These are phyloP conservation scores for Scalopus aquaticus DNA, from an alignment of 2,113 vertebrate species.

Conservation along the genomic window DNA sequence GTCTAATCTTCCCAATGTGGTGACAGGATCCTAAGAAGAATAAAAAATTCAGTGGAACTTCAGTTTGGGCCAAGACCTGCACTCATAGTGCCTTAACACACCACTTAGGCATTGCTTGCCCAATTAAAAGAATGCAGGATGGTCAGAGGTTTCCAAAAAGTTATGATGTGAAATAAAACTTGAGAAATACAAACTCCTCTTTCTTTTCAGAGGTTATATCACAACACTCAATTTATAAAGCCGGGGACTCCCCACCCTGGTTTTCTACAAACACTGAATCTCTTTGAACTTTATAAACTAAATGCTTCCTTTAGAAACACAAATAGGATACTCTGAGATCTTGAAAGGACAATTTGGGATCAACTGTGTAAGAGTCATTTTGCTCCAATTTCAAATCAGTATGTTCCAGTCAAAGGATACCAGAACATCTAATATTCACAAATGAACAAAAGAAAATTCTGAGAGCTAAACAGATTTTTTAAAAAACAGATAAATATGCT, in stretches of 20 bases:
- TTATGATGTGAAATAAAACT: background rate
- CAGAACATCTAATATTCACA: background rate
- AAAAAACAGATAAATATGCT: background rate
- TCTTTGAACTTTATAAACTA: constrained; percentile 32
- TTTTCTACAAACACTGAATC: background rate
- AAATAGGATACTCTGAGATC: background rate
- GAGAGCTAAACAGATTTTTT: background rate
- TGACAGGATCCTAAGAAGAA: constrained; percentile 54
- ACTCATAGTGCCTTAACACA: background rate
- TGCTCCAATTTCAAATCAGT: constrained; percentile 44
- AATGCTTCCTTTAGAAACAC: background rate
- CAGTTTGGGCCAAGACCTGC: background rate
- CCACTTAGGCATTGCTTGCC: background rate
- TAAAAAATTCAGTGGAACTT: background rate
- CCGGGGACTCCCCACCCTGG: background rate
- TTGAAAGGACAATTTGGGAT: background rate
- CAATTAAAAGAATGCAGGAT: background rate
- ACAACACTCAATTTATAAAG: background rate
- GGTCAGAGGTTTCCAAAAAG: background rate
- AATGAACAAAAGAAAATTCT: constrained; percentile 35
- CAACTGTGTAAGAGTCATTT: background rate
- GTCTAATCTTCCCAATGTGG: constrained; percentile 57
- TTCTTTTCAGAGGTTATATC: background rate
- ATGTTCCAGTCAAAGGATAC: background rate
- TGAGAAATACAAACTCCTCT: background rate